These are phyloP conservation scores for Strigamia crassipes DNA, from an alignment of 2,888 invertebrate species.

Conservation along the genomic window DNA sequence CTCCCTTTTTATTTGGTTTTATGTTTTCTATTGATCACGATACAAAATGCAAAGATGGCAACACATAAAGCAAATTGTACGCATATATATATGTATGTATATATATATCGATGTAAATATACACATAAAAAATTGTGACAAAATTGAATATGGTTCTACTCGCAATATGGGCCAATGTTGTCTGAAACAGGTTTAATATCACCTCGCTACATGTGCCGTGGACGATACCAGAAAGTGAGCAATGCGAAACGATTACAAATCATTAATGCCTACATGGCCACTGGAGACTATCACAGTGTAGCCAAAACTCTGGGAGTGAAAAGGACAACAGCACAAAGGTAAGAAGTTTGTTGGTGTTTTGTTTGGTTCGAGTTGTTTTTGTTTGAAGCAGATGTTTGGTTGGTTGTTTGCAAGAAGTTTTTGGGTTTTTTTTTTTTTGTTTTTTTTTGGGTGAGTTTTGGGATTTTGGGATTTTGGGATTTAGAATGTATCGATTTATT, in stretches of 20 bases:
- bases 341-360: neutral
- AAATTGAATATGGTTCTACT: neutral
- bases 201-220: neutral
- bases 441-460: too few relatives aligned
- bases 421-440: too few relatives aligned
- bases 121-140: neutral
- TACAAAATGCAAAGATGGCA: neutral
- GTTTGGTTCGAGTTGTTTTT: neutral
- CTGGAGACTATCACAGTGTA: neutral
- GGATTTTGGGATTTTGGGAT: too few relatives aligned
- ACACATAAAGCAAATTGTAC: neutral
- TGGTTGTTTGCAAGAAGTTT: too few relatives aligned
- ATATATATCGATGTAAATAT: too few relatives aligned
- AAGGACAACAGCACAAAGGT: neutral
- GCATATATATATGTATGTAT: neutral
- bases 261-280: neutral
- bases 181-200: neutral
- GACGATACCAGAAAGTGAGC: neutral
- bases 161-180: neutral
- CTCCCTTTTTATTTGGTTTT: neutral
- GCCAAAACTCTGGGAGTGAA: neutral
- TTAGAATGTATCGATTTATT: too few relatives aligned
- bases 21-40: neutral
- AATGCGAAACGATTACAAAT: neutral
- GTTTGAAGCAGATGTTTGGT: neutral